phyloP scores from a whole-genome alignment of 2,113 vertebrate genomes.

The Pseudorasbora parva region DNA sequence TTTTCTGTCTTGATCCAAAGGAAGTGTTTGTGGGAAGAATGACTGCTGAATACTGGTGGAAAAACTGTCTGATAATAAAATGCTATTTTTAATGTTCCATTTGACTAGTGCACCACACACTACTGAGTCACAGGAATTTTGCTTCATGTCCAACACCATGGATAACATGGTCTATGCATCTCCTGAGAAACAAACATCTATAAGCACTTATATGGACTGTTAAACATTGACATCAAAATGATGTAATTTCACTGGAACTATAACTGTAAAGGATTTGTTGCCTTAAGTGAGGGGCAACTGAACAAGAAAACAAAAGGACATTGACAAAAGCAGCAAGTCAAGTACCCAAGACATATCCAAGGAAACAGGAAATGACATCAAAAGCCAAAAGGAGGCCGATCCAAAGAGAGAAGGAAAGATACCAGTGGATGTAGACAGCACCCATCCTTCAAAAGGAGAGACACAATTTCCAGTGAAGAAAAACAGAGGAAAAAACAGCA shows the following conservation, averaged over 20 bases:
- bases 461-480: constrained; percentile 45
- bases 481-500: constrained; percentile 39
- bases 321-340: constrained; percentile 50
- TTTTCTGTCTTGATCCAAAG: constrained; percentile 3
- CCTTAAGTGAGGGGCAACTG: not conserved
- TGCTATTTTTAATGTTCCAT: constrained; percentile 6
- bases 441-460: constrained; percentile 63
- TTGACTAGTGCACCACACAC: not conserved
- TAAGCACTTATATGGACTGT: constrained; percentile 25
- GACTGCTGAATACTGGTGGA: constrained; percentile 13
- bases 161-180: not conserved
- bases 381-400: constrained; percentile 70
- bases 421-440: constrained; percentile 62
- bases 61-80: not conserved
- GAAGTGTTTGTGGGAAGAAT: constrained; percentile 20
- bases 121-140: constrained; percentile 23
- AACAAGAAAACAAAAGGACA: constrained; percentile 23
- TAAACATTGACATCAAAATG: not conserved
- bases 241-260: not conserved
- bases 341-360: constrained; percentile 76
- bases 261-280: not conserved
- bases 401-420: constrained; percentile 73
- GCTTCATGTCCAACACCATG: not conserved
- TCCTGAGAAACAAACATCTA: not conserved
- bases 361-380: constrained; percentile 77